phyloP scores from a whole-genome alignment of 2,797 vertebrate genomes.

The Sphenodon punctatus region DNA sequence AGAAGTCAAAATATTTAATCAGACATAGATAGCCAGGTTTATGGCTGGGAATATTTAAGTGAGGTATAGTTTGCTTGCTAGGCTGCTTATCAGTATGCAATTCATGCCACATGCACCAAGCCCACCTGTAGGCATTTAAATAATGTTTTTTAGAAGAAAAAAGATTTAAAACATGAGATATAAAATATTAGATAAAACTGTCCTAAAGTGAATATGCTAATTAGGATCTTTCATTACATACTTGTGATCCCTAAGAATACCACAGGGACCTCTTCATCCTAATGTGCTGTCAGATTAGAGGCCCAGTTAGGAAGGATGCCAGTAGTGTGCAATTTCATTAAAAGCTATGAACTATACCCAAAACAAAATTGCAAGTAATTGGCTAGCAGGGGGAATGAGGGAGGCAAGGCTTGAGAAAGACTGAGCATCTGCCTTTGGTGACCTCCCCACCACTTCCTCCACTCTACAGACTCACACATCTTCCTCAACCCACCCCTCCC shows the following conservation, averaged over 20 bases:
- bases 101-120: not conserved
- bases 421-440: not conserved
- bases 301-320: accelerated
- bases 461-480: not conserved
- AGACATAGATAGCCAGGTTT: not conserved
- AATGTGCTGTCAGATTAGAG: not conserved
- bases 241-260: not conserved
- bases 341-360: not conserved
- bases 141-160: not conserved
- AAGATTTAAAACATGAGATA: not conserved
- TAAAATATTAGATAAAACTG: not conserved
- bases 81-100: not conserved
- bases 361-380: not conserved
- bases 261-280: not conserved
- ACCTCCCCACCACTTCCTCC: not conserved
- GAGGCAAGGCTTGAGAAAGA: not conserved
- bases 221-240: not conserved
- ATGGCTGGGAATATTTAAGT: not conserved
- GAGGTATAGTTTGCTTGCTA: not conserved
- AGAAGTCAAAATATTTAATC: not conserved
- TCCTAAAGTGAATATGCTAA: not conserved
- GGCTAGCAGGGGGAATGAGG: too few relatives aligned
- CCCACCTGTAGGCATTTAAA: not conserved
- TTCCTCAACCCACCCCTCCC: not conserved
- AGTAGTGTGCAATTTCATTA: not conserved